Evolutionary conservation across 2,113 vertebrate genomes (phyloP), one percentile per base, ranked within the genome.

Genomic region (Terrapene triunguis): DNA sequence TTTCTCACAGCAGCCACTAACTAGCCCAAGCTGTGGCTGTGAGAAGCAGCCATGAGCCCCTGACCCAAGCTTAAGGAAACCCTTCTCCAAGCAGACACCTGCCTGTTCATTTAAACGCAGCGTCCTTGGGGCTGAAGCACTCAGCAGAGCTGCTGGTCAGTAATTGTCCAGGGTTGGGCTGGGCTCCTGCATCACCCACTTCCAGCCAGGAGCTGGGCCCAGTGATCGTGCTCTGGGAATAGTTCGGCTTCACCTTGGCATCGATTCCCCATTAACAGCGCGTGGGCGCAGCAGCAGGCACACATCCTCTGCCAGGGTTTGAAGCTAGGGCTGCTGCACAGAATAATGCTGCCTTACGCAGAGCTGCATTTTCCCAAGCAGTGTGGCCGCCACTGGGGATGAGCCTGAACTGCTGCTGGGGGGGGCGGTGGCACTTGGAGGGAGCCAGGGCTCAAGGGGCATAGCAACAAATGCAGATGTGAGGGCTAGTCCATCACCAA

Each of bases 401-500:
- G 27, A 3, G 13, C 13, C 59, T 62, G 27, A 14, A 12, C 29
- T 84, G 96, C 91, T 86, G 91, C 96, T 86, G 94, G 88, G 87
- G 88, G 96, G 93, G 88, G 87, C 86, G 96, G 94, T 95, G 95
- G 96, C 96, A 95, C 94, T 97, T 95, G 2, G 91, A 94, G 95
- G 90, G 80, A 69, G 95, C 93, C 90, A 87, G 98, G 29, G 59
- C 32, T n/a, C 32, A 65, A 17, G 62, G 32, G 32, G 29, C 32
- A 17, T 17, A n/a, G 59, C 59, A 35, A 17, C 32, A 35, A 6
- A 16, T 35, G 8, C 17, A 27, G 55, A 9, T 22, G 21, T 1
- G 4, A 57, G 32, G 62, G 17, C 65, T 38, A 7, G 32, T 32
- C 32, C 62, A 8, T 16, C 32, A 65, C 57, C 27, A 13, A 65